Evolutionary conservation across 2,888 invertebrate genomes (phyloP).

Genomic region (Conops quadrifasciatus): DNA sequence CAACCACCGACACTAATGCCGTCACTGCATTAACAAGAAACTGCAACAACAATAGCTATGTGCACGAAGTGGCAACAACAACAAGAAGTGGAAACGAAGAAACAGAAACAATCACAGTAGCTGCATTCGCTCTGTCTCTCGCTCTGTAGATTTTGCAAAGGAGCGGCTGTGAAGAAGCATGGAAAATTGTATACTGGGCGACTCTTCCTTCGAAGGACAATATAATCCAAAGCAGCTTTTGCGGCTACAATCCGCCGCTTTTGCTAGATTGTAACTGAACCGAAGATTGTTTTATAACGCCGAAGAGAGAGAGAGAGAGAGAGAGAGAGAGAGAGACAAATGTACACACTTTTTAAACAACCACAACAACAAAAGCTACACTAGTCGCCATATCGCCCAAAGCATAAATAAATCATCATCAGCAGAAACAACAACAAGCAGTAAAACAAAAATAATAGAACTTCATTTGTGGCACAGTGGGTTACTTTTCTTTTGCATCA

Average conservation of each 20-base stretch:
- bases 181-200: too few species aligned
- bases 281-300: conserved; percentile 22
- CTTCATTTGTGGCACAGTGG: conserved; percentile 19
- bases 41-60: not conserved
- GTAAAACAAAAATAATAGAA: conserved; percentile 14
- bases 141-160: too few species aligned
- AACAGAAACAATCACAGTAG: not conserved
- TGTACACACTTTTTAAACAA: not conserved
- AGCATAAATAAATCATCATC: conserved; percentile 4
- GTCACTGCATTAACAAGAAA: conserved; percentile 23
- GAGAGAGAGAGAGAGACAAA: not conserved
- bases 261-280: conserved; percentile 9
- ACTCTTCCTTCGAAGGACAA: not conserved
- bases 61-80: not conserved
- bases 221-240: conserved; percentile 9
- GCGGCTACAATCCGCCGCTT: conserved; percentile 11
- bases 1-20: conserved; percentile 17
- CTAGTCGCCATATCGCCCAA: not conserved
- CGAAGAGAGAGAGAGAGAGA: conserved; percentile 1
- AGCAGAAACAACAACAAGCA: conserved; percentile 10
- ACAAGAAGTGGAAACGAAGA: not conserved
- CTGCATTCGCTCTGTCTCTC: too few species aligned
- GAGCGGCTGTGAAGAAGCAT: too few species aligned
- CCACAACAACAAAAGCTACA: not conserved
- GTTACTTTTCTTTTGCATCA: conserved; percentile 21